These are phyloP conservation scores for Graptemys geographica DNA, from an alignment of 2,797 vertebrate species.

Conservation along the genomic window DNA sequence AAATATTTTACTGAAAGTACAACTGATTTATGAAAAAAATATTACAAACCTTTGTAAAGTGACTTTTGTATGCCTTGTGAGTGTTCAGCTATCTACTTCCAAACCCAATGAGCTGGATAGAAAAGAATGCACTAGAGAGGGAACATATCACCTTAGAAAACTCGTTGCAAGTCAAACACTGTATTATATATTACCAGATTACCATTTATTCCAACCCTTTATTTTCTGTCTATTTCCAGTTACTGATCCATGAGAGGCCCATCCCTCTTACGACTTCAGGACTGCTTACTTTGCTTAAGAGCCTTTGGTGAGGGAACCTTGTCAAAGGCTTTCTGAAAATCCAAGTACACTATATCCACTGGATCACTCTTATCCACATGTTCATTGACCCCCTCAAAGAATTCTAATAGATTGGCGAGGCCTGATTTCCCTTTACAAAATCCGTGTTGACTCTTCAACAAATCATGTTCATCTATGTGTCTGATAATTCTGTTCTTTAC, in stretches of 20 bases:
- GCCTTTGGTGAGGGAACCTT: background rate
- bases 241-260: background rate
- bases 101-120: background rate
- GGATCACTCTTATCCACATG: background rate
- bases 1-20: slow-evolving; percentile 17
- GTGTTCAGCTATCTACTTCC: background rate
- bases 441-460: background rate
- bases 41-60: background rate
- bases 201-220: background rate
- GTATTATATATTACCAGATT: background rate
- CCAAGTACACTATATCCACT: background rate
- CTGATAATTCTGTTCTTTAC: background rate
- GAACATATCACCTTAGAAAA: background rate
- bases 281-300: background rate
- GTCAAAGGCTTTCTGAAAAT: background rate
- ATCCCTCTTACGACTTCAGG: background rate
- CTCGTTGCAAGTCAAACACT: background rate
- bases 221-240: background rate
- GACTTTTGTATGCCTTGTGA: background rate
- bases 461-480: background rate
- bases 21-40: slow-evolving; percentile 23
- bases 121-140: background rate
- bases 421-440: background rate
- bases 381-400: background rate
- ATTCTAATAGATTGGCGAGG: background rate